phyloP scores from a whole-genome alignment of 1,140 invertebrate genomes.

The Portunus trituberculatus region DNA sequence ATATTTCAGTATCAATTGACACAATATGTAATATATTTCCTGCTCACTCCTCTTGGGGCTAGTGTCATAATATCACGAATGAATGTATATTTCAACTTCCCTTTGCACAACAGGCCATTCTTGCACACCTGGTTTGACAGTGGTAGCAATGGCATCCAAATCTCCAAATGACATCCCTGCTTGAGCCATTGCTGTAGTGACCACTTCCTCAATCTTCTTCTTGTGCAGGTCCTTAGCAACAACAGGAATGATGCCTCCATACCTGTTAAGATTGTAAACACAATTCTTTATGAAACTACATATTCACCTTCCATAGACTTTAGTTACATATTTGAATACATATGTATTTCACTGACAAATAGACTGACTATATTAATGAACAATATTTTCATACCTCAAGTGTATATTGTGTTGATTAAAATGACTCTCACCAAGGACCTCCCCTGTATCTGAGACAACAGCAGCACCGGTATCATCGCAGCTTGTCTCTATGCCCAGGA shows the following conservation, averaged over 20 bases:
- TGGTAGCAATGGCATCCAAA: conserved; percentile 94
- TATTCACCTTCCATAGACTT: background rate
- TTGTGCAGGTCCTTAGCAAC: conserved; percentile 91
- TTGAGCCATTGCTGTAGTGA: conserved; percentile 85
- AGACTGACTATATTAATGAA: too few species aligned
- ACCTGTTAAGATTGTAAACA: conserved; percentile 81
- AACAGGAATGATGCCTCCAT: conserved; percentile 95
- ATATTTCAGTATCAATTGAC: too few species aligned
- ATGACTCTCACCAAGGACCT: conserved; percentile 89
- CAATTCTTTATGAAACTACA: background rate
- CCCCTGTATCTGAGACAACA: conserved; percentile 87
- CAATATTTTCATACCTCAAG: conserved; percentile 83
- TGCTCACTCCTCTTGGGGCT: too few species aligned
- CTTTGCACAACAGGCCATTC: background rate
- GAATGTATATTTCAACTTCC: background rate
- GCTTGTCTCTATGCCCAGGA: conserved; percentile 98
- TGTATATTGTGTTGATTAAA: conserved; percentile 89
- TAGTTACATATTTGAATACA: background rate
- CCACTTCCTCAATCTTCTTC: conserved; percentile 88
- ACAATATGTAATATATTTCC: too few species aligned
- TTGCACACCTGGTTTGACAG: conserved; percentile 88
- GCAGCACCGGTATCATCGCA: conserved; percentile 98
- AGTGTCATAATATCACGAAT: background rate
- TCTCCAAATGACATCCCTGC: conserved; percentile 87
- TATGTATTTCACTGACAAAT: background rate